Conservation (phyloP, 2,888 invertebrate species). For the Prenolepis imparis region DNA sequence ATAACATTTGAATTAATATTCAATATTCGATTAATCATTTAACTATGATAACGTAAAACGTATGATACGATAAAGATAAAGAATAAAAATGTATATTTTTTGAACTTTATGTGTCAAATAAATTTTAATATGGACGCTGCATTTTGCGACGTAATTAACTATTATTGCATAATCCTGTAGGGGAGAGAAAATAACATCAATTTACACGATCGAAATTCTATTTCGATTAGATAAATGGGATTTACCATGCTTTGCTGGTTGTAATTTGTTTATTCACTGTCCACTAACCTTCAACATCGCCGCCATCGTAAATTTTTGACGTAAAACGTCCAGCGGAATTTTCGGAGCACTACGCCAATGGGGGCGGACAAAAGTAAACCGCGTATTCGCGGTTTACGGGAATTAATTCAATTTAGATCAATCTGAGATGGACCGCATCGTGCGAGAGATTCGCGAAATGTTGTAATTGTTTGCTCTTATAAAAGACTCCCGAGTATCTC, state of each 20-base stretch:
- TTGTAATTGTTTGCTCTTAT: neutral
- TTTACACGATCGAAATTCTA: neutral
- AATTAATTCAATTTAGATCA: neutral
- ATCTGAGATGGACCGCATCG: neutral
- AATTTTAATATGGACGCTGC: neutral
- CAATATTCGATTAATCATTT: neutral
- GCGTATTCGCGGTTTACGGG: no score
- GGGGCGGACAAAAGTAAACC: neutral
- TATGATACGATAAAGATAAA: neutral
- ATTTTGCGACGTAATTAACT: neutral
- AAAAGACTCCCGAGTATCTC: neutral
- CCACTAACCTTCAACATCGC: slow-evolving; percentile 85
- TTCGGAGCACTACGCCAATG: slow-evolving; percentile 6
- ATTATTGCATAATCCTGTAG: neutral
- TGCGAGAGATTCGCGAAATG: neutral
- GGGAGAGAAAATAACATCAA: neutral
- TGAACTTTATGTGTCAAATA: neutral
- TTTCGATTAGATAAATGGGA: neutral
- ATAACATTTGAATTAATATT: neutral
- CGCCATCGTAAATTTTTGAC: slow-evolving; percentile 85
- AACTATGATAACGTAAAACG: neutral
- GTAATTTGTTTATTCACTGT: slow-evolving; percentile 72
- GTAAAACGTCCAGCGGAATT: slow-evolving; percentile 63
- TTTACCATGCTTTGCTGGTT: slow-evolving; percentile 40
- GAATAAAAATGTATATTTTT: slow-evolving; percentile 14